These are phyloP conservation scores for Micronycteris hirsuta DNA, from an alignment of 2,113 vertebrate species.

Conservation along the genomic window DNA sequence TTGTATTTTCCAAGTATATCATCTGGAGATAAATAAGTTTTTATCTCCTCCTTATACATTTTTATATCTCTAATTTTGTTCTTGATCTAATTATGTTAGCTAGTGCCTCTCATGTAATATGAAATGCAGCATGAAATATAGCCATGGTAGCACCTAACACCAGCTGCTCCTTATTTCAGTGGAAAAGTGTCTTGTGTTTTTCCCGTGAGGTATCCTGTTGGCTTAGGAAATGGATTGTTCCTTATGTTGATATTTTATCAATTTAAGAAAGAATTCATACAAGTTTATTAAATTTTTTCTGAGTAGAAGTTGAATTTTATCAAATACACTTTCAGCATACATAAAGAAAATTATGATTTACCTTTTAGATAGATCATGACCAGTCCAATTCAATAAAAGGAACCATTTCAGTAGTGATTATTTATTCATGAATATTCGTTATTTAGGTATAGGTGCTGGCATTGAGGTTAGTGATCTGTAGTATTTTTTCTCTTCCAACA, in stretches of 20 bases:
- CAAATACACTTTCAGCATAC: neutral
- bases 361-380: neutral
- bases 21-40: neutral
- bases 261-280: neutral
- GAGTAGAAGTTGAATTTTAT: neutral
- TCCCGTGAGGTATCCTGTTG: neutral
- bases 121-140: neutral
- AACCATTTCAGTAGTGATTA: neutral
- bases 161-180: neutral
- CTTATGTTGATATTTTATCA: neutral
- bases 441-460: neutral
- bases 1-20: neutral
- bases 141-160: neutral
- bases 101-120: neutral
- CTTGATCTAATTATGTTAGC: neutral
- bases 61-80: neutral
- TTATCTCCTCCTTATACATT: neutral
- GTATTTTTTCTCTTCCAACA: neutral
- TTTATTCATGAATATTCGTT: neutral
- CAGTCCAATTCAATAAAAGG: neutral
- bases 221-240: neutral
- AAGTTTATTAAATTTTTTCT: neutral
- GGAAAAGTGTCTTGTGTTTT: neutral
- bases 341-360: neutral
- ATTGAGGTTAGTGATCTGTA: neutral